Evolutionary conservation across 2,797 vertebrate species (phyloP).

Genomic region (Brotula barbata): DNA sequence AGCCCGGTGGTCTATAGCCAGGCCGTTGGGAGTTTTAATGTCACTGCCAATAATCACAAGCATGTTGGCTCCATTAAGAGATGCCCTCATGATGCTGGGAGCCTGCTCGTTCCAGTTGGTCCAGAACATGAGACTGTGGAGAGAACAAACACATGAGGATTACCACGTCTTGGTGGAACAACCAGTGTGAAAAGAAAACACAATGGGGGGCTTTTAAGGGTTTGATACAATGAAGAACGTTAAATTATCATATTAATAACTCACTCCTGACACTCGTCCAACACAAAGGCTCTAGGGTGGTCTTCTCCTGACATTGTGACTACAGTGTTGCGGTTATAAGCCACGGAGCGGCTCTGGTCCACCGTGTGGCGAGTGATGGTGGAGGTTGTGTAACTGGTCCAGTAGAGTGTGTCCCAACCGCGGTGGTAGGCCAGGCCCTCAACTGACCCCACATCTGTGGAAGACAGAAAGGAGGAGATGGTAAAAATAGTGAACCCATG

Average conservation of each 20-base stretch:
- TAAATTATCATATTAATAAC: conserved; percentile 52
- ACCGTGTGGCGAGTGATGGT: conserved; percentile 97
- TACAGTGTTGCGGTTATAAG: conserved; percentile 92
- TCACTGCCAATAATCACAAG: conserved; percentile 92
- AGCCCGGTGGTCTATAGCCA: conserved; percentile 94
- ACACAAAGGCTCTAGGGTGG: conserved; percentile 94
- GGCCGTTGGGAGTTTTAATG: conserved; percentile 93
- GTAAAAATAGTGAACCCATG: conserved; percentile 6
- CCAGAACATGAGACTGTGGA: conserved; percentile 94
- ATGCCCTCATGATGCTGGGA: conserved; percentile 96
- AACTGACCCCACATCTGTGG: conserved; percentile 92
- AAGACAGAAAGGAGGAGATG: conserved; percentile 26
- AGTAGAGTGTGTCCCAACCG: conserved; percentile 95
- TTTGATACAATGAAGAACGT: conserved; percentile 21
- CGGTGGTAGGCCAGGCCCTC: conserved; percentile 96
- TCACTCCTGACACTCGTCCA: conserved; percentile 98
- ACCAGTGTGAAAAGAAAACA: conserved; percentile 25
- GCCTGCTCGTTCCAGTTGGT: conserved; percentile 98
- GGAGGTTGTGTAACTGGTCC: conserved; percentile 98
- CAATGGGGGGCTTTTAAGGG: conserved; percentile 24
- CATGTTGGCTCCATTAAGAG: conserved; percentile 90
- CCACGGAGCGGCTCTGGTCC: conserved; percentile 88
- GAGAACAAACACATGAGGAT: conserved; percentile 19
- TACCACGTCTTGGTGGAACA: conserved; percentile 39
- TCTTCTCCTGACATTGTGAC: conserved; percentile 98